phyloP scores from a whole-genome alignment of 2,888 invertebrate genomes.

The Torymus auratus region DNA sequence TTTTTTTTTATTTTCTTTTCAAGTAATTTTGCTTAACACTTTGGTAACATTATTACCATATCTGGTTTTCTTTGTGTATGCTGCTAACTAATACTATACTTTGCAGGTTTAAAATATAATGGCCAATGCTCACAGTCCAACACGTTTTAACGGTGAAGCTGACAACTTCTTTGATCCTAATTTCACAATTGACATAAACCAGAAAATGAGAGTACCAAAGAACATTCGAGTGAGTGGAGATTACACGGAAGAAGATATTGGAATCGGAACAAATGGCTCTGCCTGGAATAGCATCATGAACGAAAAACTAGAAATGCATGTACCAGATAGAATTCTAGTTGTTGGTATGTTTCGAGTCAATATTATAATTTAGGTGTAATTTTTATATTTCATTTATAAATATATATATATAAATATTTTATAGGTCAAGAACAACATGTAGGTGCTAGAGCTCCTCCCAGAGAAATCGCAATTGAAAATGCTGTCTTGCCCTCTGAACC shows the following conservation, averaged over 20 bases:
- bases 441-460: constrained; percentile 89
- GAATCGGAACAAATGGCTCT: constrained; percentile 79
- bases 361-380: neutral
- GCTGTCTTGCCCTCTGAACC: constrained; percentile 85
- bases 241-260: constrained; percentile 81
- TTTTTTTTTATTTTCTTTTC: too few relatives aligned
- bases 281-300: constrained; percentile 78
- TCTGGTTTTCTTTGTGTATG: neutral
- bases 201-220: constrained; percentile 89
- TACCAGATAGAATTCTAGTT: constrained; percentile 94
- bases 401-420: constrained; percentile 18
- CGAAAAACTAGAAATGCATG: constrained; percentile 93
- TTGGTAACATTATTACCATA: too few relatives aligned
- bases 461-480: constrained; percentile 91
- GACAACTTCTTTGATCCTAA: constrained; percentile 83
- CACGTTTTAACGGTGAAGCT: constrained; percentile 80
- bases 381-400: constrained; percentile 24
- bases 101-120: constrained; percentile 29
- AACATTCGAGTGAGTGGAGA: constrained; percentile 87
- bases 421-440: constrained; percentile 80
- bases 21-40: too few relatives aligned
- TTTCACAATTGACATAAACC: constrained; percentile 87
- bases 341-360: constrained; percentile 83
- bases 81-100: neutral
- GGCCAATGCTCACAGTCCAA: constrained; percentile 79